Base-by-base conservation (phyloP, 2,888 invertebrate species). In the Ctenicera cuprea region DNA sequence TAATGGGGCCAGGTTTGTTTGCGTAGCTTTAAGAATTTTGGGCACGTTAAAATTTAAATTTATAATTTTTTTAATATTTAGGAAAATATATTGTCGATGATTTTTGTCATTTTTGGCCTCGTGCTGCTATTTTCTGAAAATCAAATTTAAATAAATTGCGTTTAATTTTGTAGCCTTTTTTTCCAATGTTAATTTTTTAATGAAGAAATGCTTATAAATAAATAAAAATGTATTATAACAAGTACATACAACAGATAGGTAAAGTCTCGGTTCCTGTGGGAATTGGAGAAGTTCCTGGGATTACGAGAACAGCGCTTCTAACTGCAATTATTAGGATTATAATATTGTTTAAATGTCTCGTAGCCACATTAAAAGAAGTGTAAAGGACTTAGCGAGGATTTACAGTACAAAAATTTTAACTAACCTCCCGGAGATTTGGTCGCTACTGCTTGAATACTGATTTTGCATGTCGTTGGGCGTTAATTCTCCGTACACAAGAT, bases 251-350 rank as follows among this genome's bases (percentile, higher is more conserved):
- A 65, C 71, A 38, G 64, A 71, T 71, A 71, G 71, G 71, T 71
- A 71, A 52, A 71, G 64, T 71, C 71, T n/a, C 18, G 52, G 64
- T 63, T 71, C 67, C 67, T 45, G 63, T 66, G 67, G 67, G 73
- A 76, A 73, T 73, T 76, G 64, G 76, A 71, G 76, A 76, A 76
- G 73, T 73, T 73, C 48, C 33, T 43, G 71, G 79, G 79, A 80
- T 79, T 80, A 80, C 73, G 74, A 76, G 79, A 79, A 81, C 81
- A 79, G 73, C 80, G 80, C 80, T 78, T 80, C 81, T 80, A 83
- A 83, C 81, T 83, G 86, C 86, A 86, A 86, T 87, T 87, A 87
- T 87, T 85, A 84, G 87, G 87, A 87, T 87, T 87, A 87, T 86
- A 84, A 86, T 86, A 86, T 87, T 86, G 87, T 87, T 86, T 85